Conservation (phyloP, 2,113 vertebrate genomes). For the Gnathonemus echidnorhynchus region DNA sequence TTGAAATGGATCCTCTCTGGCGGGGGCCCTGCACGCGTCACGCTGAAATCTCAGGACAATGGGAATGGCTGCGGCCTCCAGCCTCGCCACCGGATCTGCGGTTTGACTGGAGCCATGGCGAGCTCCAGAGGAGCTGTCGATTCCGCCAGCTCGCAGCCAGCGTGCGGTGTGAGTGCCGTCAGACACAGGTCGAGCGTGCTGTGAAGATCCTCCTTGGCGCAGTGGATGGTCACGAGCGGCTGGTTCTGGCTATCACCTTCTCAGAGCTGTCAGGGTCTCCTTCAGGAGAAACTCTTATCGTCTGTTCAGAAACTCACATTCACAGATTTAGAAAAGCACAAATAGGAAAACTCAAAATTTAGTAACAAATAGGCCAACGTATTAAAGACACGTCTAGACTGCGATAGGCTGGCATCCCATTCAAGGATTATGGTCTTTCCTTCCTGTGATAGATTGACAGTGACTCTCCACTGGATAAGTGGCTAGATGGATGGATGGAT, state of each 20-base stretch:
- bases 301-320: neutral
- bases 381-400: neutral
- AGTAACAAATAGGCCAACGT: neutral
- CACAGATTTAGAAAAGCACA: neutral
- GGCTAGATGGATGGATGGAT: neutral
- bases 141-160: neutral
- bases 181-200: neutral
- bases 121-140: neutral
- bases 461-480: neutral
- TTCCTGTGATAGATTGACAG: neutral
- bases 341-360: neutral
- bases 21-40: neutral
- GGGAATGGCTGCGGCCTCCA: neutral
- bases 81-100: neutral
- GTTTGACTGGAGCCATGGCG: neutral
- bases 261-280: neutral
- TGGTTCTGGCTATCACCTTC: neutral
- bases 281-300: neutral
- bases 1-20: neutral
- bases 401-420: neutral
- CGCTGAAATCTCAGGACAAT: neutral
- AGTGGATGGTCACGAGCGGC: neutral
- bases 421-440: neutral
- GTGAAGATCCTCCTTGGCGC: neutral
- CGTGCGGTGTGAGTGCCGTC: neutral